These are phyloP conservation scores for Plemyria rubiginata DNA, from an alignment of 2,888 invertebrate genomes.

Conservation along the genomic window DNA sequence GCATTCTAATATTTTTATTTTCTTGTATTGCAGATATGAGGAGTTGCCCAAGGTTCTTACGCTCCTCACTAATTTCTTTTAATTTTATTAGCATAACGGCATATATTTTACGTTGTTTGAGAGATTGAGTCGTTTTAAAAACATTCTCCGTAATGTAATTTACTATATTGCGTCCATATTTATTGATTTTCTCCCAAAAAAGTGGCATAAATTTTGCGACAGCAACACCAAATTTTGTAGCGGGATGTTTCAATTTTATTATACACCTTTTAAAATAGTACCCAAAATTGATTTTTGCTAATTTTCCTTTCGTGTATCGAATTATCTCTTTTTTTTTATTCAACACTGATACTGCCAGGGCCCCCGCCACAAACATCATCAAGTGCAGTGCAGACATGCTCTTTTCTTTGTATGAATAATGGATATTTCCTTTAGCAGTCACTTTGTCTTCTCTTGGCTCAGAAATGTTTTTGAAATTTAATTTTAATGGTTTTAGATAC, in stretches of 20 bases:
- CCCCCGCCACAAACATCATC: conserved; percentile 63
- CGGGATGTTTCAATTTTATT: conserved; percentile 48
- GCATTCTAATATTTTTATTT: conserved; percentile 67
- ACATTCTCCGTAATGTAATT: conserved; percentile 12
- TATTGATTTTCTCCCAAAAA: conserved; percentile 40
- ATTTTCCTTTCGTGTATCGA: conserved; percentile 45
- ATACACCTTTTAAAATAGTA: conserved; percentile 27
- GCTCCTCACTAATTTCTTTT: conserved; percentile 61
- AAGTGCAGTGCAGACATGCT: conserved; percentile 49
- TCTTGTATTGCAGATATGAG: conserved; percentile 65
- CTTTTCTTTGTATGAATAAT: conserved; percentile 31
- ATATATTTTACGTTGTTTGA: conserved; percentile 43
- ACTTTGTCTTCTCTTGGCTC: conserved; percentile 12
- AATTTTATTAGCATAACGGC: conserved; percentile 60
- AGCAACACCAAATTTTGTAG: conserved; percentile 39
- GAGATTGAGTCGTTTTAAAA: conserved; percentile 17
- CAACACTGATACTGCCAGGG: conserved; percentile 56
- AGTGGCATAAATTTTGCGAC: conserved; percentile 37
- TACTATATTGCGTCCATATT: background rate
- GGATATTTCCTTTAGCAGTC: conserved; percentile 8
- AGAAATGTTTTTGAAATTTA: conserved; percentile 36
- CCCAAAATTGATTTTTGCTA: conserved; percentile 44
- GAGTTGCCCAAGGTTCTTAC: conserved; percentile 61
- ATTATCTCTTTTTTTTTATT: conserved; percentile 60
- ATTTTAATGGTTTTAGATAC: conserved; percentile 29